Base-by-base conservation (phyloP, 2,113 vertebrate species). In the Turdus rufiventris region DNA sequence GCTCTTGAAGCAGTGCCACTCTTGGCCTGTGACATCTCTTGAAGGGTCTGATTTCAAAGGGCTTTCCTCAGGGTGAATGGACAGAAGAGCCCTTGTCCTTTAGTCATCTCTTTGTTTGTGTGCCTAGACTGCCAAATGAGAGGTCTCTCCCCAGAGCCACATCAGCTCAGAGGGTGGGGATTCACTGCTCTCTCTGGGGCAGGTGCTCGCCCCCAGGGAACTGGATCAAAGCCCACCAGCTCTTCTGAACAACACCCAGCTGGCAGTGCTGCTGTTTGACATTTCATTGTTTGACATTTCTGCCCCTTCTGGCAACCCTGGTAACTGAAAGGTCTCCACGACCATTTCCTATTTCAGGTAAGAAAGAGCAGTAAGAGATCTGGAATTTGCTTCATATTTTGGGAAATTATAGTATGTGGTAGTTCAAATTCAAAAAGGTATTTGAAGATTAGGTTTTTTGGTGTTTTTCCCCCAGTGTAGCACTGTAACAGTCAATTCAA, bases 401-500 rank as follows among this genome's bases (percentile, higher is more conserved):
- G 43, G 14, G 23, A 85, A 88, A 91, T 54, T 53, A 28, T 11
- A 82, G 12, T 7, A 16, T 0, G 2, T 60, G 16, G 28, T 47
- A 53, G 6, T 28, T 73, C 24, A 79, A 73, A 86, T 66, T 66
- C n/a, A 45, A 86, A 75, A 50, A 71, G 3, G 3, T 58, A 11
- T 45, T 85, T 94, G 50, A 67, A 68, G 5, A 54, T 56, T 10
- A 14, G 12, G 2, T 42, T 63, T 38, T 75, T n/a, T 15, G 5
- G 1, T 1, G 0, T 28, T 8, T 34, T 54, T 34, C 31, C 26
- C 3, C 6, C 17, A 18, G 1, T 70, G 31, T 54, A 50, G 7
- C 7, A 38, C 21, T 34, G 8, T 42, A 79, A 47, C 8, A 84
- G 16, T 66, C 20, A 63, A 23, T 83, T 26, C 63, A 67, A 60